Evolutionary conservation across 2,113 vertebrate genomes (phyloP).

Genomic region (Parotia lawesii): DNA sequence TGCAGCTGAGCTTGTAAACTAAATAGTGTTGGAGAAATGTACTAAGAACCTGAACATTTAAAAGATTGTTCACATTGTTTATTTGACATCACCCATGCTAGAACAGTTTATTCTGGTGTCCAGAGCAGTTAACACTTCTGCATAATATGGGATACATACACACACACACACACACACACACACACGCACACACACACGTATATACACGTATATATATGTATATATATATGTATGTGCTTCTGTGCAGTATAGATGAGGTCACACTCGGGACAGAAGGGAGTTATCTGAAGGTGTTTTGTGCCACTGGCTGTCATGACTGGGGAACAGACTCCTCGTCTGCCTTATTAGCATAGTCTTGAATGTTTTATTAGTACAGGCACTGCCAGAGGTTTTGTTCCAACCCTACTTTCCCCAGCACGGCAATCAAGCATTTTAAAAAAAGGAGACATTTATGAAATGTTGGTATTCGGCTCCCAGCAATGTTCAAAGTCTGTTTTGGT

Average conservation of each 20-base stretch:
- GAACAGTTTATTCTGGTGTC: neutral
- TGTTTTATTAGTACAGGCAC: neutral
- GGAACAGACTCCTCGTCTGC: neutral
- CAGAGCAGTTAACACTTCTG: neutral
- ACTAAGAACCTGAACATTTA: neutral
- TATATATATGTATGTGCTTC: neutral
- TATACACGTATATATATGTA: rapidly evolving
- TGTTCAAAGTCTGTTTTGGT: neutral
- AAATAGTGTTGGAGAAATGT: neutral
- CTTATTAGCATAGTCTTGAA: neutral
- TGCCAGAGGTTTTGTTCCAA: neutral
- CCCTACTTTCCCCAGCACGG: neutral
- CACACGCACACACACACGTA: neutral
- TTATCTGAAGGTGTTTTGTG: neutral
- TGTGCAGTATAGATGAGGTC: neutral
- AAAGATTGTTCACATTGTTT: neutral
- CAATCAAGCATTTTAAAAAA: neutral
- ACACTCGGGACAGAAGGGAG: neutral
- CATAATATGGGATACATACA: neutral
- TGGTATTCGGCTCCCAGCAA: neutral
- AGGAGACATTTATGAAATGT: neutral
- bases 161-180: neutral
- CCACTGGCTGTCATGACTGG: neutral
- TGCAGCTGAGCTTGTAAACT: neutral
- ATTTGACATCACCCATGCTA: neutral